Conservation (phyloP, 2,888 invertebrate species). For the Rhingia rostrata region DNA sequence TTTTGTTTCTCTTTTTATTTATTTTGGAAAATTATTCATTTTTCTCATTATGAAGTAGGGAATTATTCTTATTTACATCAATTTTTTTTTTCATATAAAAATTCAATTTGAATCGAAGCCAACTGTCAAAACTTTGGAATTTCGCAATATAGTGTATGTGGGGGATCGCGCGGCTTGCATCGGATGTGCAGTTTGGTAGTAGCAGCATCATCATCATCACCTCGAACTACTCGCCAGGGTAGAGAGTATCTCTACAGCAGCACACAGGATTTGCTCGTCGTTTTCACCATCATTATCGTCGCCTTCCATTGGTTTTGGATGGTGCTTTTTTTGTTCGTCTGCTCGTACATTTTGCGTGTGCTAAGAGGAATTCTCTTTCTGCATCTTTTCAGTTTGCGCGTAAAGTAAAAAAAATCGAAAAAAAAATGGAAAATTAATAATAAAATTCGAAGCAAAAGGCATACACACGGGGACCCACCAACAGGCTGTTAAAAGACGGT, state of each 20-base stretch:
- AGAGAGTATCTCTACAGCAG: background rate
- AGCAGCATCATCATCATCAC: conserved; percentile 64
- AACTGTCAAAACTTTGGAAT: conserved; percentile 69
- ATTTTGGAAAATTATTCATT: background rate
- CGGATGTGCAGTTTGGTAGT: conserved; percentile 25
- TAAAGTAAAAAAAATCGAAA: conserved; percentile 32
- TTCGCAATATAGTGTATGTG: conserved; percentile 20
- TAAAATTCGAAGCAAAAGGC: conserved; percentile 57
- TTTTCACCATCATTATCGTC: conserved; percentile 70
- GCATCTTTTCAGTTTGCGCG: conserved; percentile 60
- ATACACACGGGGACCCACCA: conserved; percentile 42
- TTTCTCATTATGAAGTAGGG: conserved; percentile 36
- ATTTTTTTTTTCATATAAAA: conserved; percentile 30
- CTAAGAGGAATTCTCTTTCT: conserved; percentile 64
- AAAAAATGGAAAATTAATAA: conserved; percentile 58
- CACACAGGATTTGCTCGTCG: conserved; percentile 56
- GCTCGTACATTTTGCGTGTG: conserved; percentile 18
- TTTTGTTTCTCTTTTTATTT: conserved; percentile 32
- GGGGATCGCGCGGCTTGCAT: conserved; percentile 15
- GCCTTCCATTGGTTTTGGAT: conserved; percentile 36
- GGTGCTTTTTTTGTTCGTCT: conserved; percentile 5
- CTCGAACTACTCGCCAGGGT: conserved; percentile 37
- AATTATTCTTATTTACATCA: conserved; percentile 20
- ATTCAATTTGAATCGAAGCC: conserved; percentile 69
- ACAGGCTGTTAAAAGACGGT: conserved; percentile 44